A percentile compares a stretch with the other conserved stretches of the same genome.
These are phyloP conservation scores for Xylota segnis DNA, from an alignment of 2,888 invertebrate species.

Conservation along the genomic window DNA sequence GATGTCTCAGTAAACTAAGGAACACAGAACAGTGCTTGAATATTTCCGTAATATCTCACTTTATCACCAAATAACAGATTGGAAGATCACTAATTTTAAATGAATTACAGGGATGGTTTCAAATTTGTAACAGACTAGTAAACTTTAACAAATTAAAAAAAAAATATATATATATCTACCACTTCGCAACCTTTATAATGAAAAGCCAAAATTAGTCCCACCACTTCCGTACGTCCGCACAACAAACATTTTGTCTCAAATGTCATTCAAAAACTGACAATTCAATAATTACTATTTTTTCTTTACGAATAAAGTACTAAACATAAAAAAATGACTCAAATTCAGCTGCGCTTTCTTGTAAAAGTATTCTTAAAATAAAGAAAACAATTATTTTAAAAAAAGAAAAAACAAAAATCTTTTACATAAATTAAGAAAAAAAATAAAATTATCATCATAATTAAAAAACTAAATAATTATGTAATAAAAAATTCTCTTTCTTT, in stretches of 20 bases:
- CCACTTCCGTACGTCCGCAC: slow-evolving; percentile 20
- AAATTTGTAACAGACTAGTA: not conserved
- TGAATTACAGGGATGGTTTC: not conserved
- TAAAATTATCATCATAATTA: slow-evolving; percentile 33
- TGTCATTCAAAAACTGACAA: slow-evolving; percentile 24
- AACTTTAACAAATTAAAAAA: not conserved
- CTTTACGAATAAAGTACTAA: slow-evolving; percentile 46
- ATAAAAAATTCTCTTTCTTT: slow-evolving; percentile 37
- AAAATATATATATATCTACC: not conserved
- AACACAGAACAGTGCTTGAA: too few species aligned
- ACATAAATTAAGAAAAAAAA: slow-evolving; percentile 62
- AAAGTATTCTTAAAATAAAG: slow-evolving; percentile 51
- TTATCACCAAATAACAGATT: too few species aligned
- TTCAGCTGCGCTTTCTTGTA: slow-evolving; percentile 68
- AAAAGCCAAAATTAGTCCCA: not conserved
- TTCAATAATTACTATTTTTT: slow-evolving; percentile 38
- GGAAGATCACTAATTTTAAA: not conserved
- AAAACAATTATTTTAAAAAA: slow-evolving; percentile 34
- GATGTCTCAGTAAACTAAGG: too few species aligned
- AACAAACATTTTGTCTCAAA: slow-evolving; percentile 64
- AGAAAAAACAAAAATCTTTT: slow-evolving; percentile 51
- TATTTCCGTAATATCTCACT: too few species aligned
- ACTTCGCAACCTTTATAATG: not conserved
- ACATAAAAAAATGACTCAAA: slow-evolving; percentile 69
- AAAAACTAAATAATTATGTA: slow-evolving; percentile 44